Evolutionary conservation across 2,113 vertebrate species (phyloP).

Genomic region (Chaenocephalus aceratus): DNA sequence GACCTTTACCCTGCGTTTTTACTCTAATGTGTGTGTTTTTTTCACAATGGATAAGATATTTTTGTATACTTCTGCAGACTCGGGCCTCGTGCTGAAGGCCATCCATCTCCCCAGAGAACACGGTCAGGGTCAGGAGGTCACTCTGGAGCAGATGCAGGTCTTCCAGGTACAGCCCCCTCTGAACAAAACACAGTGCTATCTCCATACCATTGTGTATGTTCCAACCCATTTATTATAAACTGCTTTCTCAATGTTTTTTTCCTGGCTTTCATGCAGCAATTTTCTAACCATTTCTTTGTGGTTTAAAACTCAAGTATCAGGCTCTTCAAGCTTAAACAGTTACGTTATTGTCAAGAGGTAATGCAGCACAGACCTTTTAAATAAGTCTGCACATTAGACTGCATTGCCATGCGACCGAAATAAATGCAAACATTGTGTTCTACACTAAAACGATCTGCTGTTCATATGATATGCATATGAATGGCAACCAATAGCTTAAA

Average conservation of each 20-base stretch:
- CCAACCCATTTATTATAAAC: neutral
- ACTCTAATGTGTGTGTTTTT: neutral
- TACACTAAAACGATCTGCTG: constrained; percentile 1
- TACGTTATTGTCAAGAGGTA: neutral
- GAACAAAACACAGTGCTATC: neutral
- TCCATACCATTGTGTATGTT: neutral
- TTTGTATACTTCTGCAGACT: constrained; percentile 70
- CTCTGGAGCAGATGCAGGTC: constrained; percentile 86
- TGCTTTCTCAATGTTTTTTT: neutral
- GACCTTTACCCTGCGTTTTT: neutral
- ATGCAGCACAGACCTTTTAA: constrained; percentile 20
- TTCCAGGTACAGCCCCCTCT: constrained; percentile 79
- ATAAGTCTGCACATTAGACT: neutral
- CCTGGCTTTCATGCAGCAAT: neutral
- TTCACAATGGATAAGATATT: neutral
- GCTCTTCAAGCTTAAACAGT: neutral
- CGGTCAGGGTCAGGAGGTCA: constrained; percentile 80
- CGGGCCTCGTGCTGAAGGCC: constrained; percentile 85
- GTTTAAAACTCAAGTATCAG: neutral
- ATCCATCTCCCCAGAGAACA: constrained; percentile 81
- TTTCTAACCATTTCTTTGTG: neutral
- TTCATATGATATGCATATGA: constrained; percentile 12
- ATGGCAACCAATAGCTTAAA: neutral
- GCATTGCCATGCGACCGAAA: neutral
- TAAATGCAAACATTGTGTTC: constrained; percentile 13